Evolutionary conservation across 2,888 invertebrate species (phyloP), one percentile per base, ranked within the genome.

Genomic region (Erebia ligea): DNA sequence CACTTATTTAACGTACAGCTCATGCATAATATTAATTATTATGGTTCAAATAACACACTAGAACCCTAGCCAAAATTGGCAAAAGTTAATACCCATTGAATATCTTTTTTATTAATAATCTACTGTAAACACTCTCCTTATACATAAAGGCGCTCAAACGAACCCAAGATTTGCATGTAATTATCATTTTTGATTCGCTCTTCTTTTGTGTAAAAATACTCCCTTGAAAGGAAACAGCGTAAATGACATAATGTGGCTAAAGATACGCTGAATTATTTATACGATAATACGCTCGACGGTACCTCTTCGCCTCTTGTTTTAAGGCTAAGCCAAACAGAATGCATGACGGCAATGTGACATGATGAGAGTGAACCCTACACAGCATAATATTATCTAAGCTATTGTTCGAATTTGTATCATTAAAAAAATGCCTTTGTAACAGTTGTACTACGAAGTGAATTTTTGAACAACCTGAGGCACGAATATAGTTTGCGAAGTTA

Each of bases 161-260:
- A 87, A 86, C 88, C 86, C 80, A 75, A 87, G 93, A 92, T 94
- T 94, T 92, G 90, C 93, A 93, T 94, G 82, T 88, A 90, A 93
- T 93, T 93, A 93, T 92, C 91, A 94, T 94, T 93, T 93, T 94
- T 93, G 94, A 93, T 94, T 93, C 91, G 86, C 87, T 89, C 87
- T 90, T 92, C 93, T 93, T 93, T 92, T 93, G 92, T 92, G 90
- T 89, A 92, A 92, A 92, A 92, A 92, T 88, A 91, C 90, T 87
- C 86, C 77, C 86, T 85, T 88, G 84, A 87, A 90, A 91, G 89
- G 91, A 90, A 91, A 90, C 86, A 84, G 87, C 85, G 89, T 89
- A 91, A 93, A 92, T 92, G 91, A 93, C 91, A 91, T 92, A 92
- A 92, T 92, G 87, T 91, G 82, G 83, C 81, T 84, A 87, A 88